Percentiles rank a stretch among this genome's conserved stretches.
Conservation (phyloP, 2,888 invertebrate species). For the Ectropis crepuscularia region DNA sequence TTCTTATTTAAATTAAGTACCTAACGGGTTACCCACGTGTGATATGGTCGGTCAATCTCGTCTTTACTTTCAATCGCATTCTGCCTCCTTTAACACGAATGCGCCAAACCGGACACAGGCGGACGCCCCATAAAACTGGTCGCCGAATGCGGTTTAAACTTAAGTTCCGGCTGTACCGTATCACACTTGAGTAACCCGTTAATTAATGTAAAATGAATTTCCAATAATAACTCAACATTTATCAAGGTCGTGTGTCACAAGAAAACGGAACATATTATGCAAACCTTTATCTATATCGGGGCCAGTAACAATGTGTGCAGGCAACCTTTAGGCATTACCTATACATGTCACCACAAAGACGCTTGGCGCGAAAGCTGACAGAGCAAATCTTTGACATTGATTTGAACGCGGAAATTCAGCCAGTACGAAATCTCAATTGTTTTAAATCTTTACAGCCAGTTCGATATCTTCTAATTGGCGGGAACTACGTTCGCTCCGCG, state of each 20-base stretch:
- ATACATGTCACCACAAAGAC: slow-evolving; percentile 23
- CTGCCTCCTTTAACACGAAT: too few species aligned
- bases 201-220: slow-evolving; percentile 7
- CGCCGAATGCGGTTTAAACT: too few species aligned
- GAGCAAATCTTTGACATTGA: slow-evolving; percentile 60
- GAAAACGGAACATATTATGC: slow-evolving; percentile 44
- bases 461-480: slow-evolving; percentile 31
- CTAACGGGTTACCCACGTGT: too few species aligned
- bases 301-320: slow-evolving; percentile 46
- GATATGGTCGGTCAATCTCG: too few species aligned
- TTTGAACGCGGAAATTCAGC: slow-evolving; percentile 58
- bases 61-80: too few species aligned
- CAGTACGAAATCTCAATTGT: slow-evolving; percentile 48
- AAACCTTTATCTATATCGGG: slow-evolving; percentile 49
- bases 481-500: slow-evolving; percentile 53
- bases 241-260: slow-evolving; percentile 41
- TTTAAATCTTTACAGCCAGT: slow-evolving; percentile 17
- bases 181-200: too few species aligned
- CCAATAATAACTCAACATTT: slow-evolving; percentile 25
- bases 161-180: too few species aligned
- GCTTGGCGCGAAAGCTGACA: slow-evolving; percentile 48
- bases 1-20: too few species aligned
- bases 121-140: too few species aligned
- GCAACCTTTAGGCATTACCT: slow-evolving; percentile 39
- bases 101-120: too few species aligned